Conservation (phyloP, 2,888 invertebrate genomes). For the Epinotia brunnichana region DNA sequence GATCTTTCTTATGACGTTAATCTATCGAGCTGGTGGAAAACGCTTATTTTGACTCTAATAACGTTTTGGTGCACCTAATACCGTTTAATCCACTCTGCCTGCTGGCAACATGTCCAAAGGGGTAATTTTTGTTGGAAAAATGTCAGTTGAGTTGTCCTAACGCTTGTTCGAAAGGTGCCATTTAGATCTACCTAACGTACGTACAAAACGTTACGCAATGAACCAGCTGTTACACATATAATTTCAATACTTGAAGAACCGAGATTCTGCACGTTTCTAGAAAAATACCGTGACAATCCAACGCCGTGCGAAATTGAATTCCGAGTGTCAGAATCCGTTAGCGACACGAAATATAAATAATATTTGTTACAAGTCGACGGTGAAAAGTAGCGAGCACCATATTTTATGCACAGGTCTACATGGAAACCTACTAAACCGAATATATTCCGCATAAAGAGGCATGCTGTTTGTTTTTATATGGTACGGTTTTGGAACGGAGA, state of each 20-base stretch:
- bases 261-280: constrained; percentile 1
- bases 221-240: background rate
- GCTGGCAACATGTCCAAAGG: too few species aligned
- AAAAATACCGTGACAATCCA: constrained; percentile 16
- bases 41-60: too few species aligned
- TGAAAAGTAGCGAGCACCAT: constrained; percentile 59
- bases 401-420: constrained; percentile 75
- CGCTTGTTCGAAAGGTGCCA: too few species aligned
- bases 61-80: too few species aligned
- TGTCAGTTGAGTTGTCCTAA: too few species aligned
- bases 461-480: constrained; percentile 51
- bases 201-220: too few species aligned
- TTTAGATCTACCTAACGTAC: too few species aligned
- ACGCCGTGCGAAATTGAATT: constrained; percentile 27
- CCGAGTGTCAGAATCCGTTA: constrained; percentile 32
- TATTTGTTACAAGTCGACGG: constrained; percentile 42
- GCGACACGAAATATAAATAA: constrained; percentile 59
- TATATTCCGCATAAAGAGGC: constrained; percentile 69
- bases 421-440: constrained; percentile 73
- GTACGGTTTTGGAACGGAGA: constrained; percentile 40
- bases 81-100: too few species aligned
- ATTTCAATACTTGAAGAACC: background rate
- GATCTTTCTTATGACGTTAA: too few species aligned
- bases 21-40: too few species aligned
- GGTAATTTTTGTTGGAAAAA: too few species aligned